Percentiles rank a stretch among this genome's conserved stretches.
phyloP scores from a whole-genome alignment of 1,140 invertebrate species.

The Drosophila sp. region DNA sequence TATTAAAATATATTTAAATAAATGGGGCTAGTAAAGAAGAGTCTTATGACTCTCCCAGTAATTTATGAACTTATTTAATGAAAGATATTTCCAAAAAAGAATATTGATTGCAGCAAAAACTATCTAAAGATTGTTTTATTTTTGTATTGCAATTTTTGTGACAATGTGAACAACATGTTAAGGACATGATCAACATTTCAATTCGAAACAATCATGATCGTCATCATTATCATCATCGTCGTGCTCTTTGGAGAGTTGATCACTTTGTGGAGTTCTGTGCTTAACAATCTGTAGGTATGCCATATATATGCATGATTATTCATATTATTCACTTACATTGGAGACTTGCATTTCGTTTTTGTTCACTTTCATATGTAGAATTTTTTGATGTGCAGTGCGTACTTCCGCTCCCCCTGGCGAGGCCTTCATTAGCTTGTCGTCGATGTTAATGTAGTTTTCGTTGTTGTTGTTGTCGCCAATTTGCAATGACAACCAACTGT shows the following conservation, averaged over 20 bases:
- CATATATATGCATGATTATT: background rate
- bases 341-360: slow-evolving; percentile 36
- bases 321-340: slow-evolving; percentile 45
- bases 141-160: slow-evolving; percentile 22
- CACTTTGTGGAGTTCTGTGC: slow-evolving; percentile 31
- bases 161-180: slow-evolving; percentile 59
- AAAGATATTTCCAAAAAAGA: too few relatives aligned
- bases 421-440: slow-evolving; percentile 75
- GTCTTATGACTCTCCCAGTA: too few relatives aligned
- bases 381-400: slow-evolving; percentile 67
- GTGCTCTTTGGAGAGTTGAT: slow-evolving; percentile 16
- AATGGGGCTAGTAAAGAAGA: too few relatives aligned
- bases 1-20: too few relatives aligned
- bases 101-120: too few relatives aligned
- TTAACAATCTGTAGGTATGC: background rate
- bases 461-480: slow-evolving; percentile 60
- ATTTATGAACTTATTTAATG: too few relatives aligned
- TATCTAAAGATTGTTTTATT: background rate
- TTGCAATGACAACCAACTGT: slow-evolving; percentile 64
- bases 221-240: slow-evolving; percentile 20
- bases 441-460: slow-evolving; percentile 20
- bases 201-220: slow-evolving; percentile 68
- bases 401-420: slow-evolving; percentile 59
- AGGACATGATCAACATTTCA: slow-evolving; percentile 81
- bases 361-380: slow-evolving; percentile 71